Evolutionary conservation across 2,113 vertebrate species (phyloP).

Genomic region (Piprites chloris): DNA sequence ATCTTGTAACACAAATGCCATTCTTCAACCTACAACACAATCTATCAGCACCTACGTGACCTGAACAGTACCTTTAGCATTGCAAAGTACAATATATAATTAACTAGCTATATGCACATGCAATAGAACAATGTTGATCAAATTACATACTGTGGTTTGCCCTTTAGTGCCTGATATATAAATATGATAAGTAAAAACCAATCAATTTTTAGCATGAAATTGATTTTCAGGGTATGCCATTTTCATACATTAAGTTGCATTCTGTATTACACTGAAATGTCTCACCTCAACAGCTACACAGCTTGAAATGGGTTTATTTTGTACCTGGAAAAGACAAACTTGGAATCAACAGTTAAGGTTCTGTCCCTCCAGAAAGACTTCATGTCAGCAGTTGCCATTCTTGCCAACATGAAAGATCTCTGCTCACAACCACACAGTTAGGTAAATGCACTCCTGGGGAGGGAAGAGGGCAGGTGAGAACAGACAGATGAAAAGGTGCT

Average conservation of each 20-base stretch:
- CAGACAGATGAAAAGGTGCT: not conserved
- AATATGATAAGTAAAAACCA: constrained; percentile 34
- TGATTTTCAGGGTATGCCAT: constrained; percentile 42
- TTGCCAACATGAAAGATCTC: not conserved
- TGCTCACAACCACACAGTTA: not conserved
- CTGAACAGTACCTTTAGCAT: not conserved
- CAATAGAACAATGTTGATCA: not conserved
- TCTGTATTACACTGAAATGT: not conserved
- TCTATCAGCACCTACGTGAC: not conserved
- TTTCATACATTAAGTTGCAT: constrained; percentile 13
- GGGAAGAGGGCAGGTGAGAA: not conserved
- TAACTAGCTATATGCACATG: not conserved
- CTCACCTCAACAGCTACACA: constrained; percentile 9
- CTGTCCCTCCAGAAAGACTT: not conserved
- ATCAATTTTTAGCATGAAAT: constrained; percentile 45
- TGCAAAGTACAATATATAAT: not conserved
- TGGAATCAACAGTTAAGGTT: constrained; percentile 1
- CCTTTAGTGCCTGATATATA: constrained; percentile 16
- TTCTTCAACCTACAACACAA: not conserved
- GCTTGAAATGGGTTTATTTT: constrained; percentile 47
- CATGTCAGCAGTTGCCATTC: not conserved
- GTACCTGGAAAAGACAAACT: constrained; percentile 33
- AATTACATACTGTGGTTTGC: not conserved
- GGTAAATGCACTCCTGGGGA: not conserved
- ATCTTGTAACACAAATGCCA: constrained; percentile 3